Evolutionary conservation across 2,888 invertebrate genomes (phyloP), one percentile per base, ranked within the genome.

Genomic region (Endomychus coccineus): DNA sequence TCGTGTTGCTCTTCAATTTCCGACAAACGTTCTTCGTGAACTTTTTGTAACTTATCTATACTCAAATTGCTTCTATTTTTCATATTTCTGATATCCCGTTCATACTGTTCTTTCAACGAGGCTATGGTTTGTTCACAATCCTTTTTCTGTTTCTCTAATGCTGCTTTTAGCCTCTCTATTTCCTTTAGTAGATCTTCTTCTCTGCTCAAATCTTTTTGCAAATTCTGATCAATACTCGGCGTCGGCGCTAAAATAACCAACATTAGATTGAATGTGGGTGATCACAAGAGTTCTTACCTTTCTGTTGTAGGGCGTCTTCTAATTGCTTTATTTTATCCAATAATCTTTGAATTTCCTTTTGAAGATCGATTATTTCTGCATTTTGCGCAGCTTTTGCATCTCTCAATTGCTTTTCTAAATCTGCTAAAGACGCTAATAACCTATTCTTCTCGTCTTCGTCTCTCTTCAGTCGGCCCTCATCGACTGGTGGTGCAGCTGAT

Each of bases 1-100:
- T 73, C 74, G 47, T 73, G 70, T 25, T 65, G 62, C 40, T 64
- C 66, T 27, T 67, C 63, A 23, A 73, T 58, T 27, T 71, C 70
- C 35, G 67, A 61, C 12, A 74, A 46, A 1, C 68, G 63, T 46
- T 73, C 71, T 51, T 73, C 73, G 19, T 75, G 73, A 16, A 73
- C 62, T 42, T 59, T 62, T 55, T 75, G 74, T 49, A 75, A 65
- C 45, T 66, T 71, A 44, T 64, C 66, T 3, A 76, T 71, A n/a
- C 73, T 71, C 42, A 67, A 66, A 49, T 71, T 70, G 45, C 74
- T 73, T 49, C 72, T 69, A 36, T 69, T 70, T 14, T 71, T 61
- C 35, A 75, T 65, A 41, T 62, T 69, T 48, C 70, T 70, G 28
- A 73, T 68, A 33, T 75, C 71, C 44, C 56, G 64, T 19, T 75